These are phyloP conservation scores for Drosophila ohnishii DNA, from an alignment of 1,140 invertebrate species.

Conservation along the genomic window DNA sequence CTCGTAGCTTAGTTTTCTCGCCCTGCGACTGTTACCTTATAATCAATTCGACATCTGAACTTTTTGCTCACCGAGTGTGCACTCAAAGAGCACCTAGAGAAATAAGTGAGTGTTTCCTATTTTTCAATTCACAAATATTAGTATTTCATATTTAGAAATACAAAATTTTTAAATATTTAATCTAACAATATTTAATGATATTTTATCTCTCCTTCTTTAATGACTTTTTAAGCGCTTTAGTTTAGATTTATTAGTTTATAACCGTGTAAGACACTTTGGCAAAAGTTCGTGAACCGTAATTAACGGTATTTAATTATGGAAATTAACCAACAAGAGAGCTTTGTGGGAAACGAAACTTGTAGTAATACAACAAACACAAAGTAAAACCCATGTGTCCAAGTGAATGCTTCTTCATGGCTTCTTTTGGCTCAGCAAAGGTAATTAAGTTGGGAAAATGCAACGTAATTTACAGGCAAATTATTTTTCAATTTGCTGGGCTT, in stretches of 20 bases:
- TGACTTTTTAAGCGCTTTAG: too few species aligned
- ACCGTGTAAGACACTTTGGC: constrained; percentile 11
- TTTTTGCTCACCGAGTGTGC: constrained; percentile 12
- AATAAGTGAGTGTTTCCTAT: neutral
- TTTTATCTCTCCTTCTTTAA: neutral
- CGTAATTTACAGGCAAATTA: constrained; percentile 78
- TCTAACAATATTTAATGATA: neutral
- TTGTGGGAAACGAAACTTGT: constrained; percentile 53
- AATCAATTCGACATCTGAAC: constrained; percentile 71
- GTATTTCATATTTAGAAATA: neutral
- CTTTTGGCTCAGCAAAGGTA: constrained; percentile 36
- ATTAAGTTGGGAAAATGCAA: constrained; percentile 78
- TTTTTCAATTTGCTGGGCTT: constrained; percentile 72
- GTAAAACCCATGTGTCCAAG: constrained; percentile 29
- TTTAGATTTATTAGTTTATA: neutral
- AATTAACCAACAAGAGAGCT: constrained; percentile 62
- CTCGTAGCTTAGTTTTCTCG: constrained; percentile 4
- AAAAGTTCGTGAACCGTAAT: constrained; percentile 55
- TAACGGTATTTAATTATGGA: constrained; percentile 80
- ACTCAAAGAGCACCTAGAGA: neutral
- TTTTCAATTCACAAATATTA: too few species aligned
- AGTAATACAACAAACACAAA: constrained; percentile 16
- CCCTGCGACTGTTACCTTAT: constrained; percentile 15
- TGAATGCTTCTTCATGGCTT: constrained; percentile 44
- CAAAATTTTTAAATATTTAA: neutral